These are phyloP conservation scores for Drosophila flavopinicola DNA, from an alignment of 2,888 invertebrate species.

Conservation along the genomic window DNA sequence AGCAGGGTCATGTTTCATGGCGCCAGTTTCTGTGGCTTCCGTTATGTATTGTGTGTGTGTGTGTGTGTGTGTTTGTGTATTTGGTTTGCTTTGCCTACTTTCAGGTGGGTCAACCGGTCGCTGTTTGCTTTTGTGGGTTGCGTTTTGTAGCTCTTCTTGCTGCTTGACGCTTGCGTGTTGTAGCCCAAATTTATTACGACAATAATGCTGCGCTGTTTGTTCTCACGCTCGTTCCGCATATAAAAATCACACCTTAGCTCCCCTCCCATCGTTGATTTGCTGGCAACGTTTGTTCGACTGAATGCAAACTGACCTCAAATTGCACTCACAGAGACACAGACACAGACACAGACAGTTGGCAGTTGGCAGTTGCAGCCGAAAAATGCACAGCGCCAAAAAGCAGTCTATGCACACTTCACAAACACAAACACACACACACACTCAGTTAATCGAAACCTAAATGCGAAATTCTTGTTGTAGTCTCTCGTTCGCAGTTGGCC, in stretches of 20 bases:
- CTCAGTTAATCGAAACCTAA: constrained; percentile 45
- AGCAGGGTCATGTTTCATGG: constrained; percentile 70
- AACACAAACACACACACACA: background rate
- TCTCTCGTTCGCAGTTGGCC: constrained; percentile 38
- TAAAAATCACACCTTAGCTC: constrained; percentile 52
- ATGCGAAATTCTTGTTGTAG: constrained; percentile 60
- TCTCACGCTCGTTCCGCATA: constrained; percentile 21
- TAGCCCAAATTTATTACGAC: constrained; percentile 70
- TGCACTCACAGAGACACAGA: constrained; percentile 5
- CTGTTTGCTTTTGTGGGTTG: constrained; percentile 39
- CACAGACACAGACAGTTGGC: constrained; percentile 15
- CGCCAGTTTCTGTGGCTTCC: constrained; percentile 63
- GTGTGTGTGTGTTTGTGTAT: constrained; percentile 8
- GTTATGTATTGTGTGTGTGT: constrained; percentile 22
- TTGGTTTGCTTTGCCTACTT: constrained; percentile 54
- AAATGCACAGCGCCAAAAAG: constrained; percentile 24
- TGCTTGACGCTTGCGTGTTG: constrained; percentile 45
- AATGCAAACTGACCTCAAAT: constrained; percentile 28
- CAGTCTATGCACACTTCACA: constrained; percentile 10
- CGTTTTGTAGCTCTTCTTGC: background rate
- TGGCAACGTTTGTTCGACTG: constrained; percentile 10
- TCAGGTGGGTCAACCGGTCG: constrained; percentile 52
- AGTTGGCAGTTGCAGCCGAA: constrained; percentile 15
- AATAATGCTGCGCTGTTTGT: constrained; percentile 55
- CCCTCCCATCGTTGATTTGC: constrained; percentile 19